phyloP scores from a whole-genome alignment of 2,888 invertebrate species.

The Gryllus longicercus region DNA sequence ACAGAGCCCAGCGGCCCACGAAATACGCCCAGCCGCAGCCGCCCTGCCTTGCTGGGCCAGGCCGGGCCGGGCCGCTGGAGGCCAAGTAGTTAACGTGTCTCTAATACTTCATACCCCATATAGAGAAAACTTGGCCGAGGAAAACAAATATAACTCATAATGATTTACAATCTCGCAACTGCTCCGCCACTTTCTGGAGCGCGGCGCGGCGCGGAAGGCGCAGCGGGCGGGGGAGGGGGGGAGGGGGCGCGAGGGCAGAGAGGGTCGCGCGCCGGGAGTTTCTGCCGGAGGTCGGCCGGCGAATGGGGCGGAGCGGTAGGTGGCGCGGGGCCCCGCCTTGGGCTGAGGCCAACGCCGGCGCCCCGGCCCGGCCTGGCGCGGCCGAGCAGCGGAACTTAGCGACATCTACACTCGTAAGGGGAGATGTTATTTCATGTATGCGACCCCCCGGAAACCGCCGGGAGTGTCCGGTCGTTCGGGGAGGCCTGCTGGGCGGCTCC shows the following conservation, averaged over 20 bases:
- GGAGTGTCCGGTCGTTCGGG: background rate
- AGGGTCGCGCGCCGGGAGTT: too few relatives aligned
- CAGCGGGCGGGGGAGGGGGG: background rate
- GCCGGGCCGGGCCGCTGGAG: too few relatives aligned
- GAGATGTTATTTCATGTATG: slow-evolving; percentile 17
- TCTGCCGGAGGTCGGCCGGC: too few relatives aligned
- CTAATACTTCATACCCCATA: slow-evolving; percentile 17
- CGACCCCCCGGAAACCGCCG: background rate
- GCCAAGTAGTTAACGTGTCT: background rate
- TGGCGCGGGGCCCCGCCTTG: background rate
- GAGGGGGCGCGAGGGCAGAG: background rate
- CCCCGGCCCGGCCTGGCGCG: too few relatives aligned
- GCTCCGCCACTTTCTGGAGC: background rate
- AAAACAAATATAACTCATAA: slow-evolving; percentile 11
- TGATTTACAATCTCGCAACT: slow-evolving; percentile 17
- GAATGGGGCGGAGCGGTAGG: background rate
- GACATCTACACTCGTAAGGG: slow-evolving; percentile 17
- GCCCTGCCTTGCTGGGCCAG: too few relatives aligned
- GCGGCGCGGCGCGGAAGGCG: background rate
- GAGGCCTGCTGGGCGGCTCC: background rate
- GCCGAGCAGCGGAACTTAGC: background rate
- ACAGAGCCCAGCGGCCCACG: too few relatives aligned
- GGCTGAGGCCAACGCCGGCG: background rate
- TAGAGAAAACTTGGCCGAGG: slow-evolving; percentile 3
- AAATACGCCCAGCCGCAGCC: too few relatives aligned